Percentiles rank a stretch among this genome's conserved stretches.
phyloP scores from a whole-genome alignment of 2,113 vertebrate species.

The Oncorhynchus gorbuscha region DNA sequence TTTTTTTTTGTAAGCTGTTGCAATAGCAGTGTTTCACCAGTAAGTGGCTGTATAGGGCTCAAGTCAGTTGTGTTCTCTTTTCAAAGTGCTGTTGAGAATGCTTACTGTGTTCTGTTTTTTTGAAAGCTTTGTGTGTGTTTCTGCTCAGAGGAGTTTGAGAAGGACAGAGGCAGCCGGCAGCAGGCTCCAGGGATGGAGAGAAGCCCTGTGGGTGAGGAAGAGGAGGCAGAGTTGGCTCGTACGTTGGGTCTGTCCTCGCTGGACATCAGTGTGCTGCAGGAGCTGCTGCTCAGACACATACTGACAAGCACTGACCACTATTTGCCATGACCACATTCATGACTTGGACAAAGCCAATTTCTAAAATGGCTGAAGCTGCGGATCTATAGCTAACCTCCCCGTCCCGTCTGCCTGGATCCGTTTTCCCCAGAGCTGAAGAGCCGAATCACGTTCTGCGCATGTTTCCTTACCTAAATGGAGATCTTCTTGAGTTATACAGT shows the following conservation, averaged over 20 bases:
- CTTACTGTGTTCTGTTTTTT: too few species aligned
- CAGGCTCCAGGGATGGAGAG: constrained; percentile 12
- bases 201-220: background rate
- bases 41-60: constrained; percentile 45
- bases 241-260: constrained; percentile 17
- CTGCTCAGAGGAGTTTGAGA: constrained; percentile 48
- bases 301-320: too few species aligned
- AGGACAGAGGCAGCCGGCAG: constrained; percentile 19
- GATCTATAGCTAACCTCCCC: too few species aligned
- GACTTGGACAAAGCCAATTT: too few species aligned
- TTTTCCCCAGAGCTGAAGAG: too few species aligned
- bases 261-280: constrained; percentile 35
- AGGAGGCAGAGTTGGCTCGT: background rate
- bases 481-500: too few species aligned
- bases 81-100: background rate
- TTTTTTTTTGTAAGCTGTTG: background rate
- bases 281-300: constrained; percentile 39
- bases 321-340: too few species aligned
- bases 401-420: too few species aligned
- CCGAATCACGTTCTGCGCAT: too few species aligned
- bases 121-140: background rate
- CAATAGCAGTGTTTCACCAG: constrained; percentile 27
- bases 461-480: too few species aligned
- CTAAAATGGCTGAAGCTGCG: too few species aligned
- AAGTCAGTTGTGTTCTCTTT: background rate